Percentiles rank a stretch among this genome's conserved stretches.
phyloP scores from a whole-genome alignment of 2,888 invertebrate species.

The Nemotelus pantherinus region DNA sequence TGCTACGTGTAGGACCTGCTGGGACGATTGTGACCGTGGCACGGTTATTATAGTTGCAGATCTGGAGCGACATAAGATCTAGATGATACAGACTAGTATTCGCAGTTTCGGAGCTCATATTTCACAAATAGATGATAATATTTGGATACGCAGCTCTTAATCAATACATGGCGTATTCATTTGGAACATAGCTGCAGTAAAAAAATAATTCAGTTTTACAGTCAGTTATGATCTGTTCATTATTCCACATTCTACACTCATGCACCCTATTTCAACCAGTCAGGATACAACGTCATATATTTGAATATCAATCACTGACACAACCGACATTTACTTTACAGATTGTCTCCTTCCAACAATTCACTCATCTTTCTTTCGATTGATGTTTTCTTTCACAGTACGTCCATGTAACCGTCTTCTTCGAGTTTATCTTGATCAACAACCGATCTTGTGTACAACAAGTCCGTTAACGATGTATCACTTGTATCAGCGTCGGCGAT shows the following conservation, averaged over 20 bases:
- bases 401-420: slow-evolving; percentile 1
- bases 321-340: slow-evolving; percentile 13
- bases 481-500: slow-evolving; percentile 47
- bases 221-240: background rate
- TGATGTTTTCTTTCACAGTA: slow-evolving; percentile 30
- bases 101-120: too few relatives aligned
- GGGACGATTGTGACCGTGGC: too few relatives aligned
- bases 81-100: too few relatives aligned
- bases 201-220: too few relatives aligned
- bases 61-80: too few relatives aligned
- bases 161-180: too few relatives aligned
- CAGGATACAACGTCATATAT: background rate
- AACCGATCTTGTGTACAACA: slow-evolving; percentile 48
- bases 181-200: too few relatives aligned
- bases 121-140: too few relatives aligned
- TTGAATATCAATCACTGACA: background rate
- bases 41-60: too few relatives aligned
- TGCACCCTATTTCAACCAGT: background rate
- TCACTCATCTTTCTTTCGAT: slow-evolving; percentile 28
- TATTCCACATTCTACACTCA: background rate
- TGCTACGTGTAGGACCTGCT: too few relatives aligned
- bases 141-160: too few relatives aligned
- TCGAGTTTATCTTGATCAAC: slow-evolving; percentile 23
- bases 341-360: slow-evolving; percentile 5
- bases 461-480: slow-evolving; percentile 48